phyloP scores from a whole-genome alignment of 1,140 invertebrate species.

The Varroa destructor region DNA sequence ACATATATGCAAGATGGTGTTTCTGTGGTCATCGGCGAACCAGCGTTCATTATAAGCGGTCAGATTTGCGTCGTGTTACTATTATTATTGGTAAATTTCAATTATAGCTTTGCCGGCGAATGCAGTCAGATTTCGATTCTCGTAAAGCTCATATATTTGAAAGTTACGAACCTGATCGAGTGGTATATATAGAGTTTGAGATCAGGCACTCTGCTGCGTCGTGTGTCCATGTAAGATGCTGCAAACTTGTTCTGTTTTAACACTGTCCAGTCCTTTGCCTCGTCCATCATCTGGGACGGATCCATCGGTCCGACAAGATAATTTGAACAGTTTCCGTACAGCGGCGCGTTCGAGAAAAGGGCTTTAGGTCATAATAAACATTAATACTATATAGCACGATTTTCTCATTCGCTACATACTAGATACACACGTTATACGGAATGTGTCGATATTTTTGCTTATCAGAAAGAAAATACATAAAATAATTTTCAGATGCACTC shows the following conservation, averaged over 20 bases:
- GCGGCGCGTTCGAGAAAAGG: neutral
- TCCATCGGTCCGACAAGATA: neutral
- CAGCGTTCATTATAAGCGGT: too few species aligned
- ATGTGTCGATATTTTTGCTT: neutral
- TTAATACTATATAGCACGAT: neutral
- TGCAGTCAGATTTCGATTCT: neutral
- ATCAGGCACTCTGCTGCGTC: neutral
- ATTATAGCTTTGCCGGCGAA: neutral
- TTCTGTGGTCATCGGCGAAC: too few species aligned
- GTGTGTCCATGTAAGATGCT: neutral
- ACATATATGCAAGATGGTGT: too few species aligned
- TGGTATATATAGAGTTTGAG: neutral
- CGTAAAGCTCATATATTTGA: neutral
- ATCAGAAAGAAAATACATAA: neutral
- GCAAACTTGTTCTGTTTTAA: neutral
- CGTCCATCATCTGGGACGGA: neutral
- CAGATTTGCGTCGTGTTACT: too few species aligned
- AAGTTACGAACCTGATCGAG: neutral
- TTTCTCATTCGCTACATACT: neutral
- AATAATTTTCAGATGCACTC: neutral
- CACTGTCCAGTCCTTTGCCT: neutral
- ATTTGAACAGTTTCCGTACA: neutral
- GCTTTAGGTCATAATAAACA: neutral
- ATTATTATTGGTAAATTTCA: slow-evolving; percentile 6
- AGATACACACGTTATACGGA: neutral